phyloP scores from a whole-genome alignment of 2,888 invertebrate genomes.

The Eupsilia transversa region DNA sequence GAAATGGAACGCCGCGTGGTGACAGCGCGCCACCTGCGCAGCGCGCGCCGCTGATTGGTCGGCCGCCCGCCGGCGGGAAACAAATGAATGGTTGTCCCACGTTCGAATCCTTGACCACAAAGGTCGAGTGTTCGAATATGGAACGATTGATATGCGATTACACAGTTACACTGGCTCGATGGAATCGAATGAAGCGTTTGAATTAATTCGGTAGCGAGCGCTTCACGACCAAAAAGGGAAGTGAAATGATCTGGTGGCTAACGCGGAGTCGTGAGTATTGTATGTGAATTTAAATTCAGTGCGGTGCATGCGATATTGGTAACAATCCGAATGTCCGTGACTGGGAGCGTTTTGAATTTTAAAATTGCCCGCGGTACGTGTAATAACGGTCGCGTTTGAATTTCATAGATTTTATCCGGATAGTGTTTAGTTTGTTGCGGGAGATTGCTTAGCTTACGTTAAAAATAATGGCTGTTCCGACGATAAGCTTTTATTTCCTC shows the following conservation, averaged over 20 bases:
- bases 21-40: slow-evolving; percentile 85
- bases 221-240: slow-evolving; percentile 71
- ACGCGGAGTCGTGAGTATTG: slow-evolving; percentile 69
- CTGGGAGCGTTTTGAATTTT: slow-evolving; percentile 82
- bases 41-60: slow-evolving; percentile 73
- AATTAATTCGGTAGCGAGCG: slow-evolving; percentile 75
- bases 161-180: slow-evolving; percentile 71
- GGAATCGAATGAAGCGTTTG: slow-evolving; percentile 77
- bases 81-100: slow-evolving; percentile 78
- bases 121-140: slow-evolving; percentile 81
- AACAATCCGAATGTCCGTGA: slow-evolving; percentile 80
- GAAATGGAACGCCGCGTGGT: slow-evolving; percentile 85
- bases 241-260: slow-evolving; percentile 71
- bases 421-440: slow-evolving; percentile 60
- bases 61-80: slow-evolving; percentile 74
- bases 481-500: slow-evolving; percentile 47
- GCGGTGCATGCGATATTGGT: slow-evolving; percentile 82
- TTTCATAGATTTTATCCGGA: slow-evolving; percentile 74
- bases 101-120: slow-evolving; percentile 79
- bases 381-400: slow-evolving; percentile 72
- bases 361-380: slow-evolving; percentile 74
- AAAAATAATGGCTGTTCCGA: slow-evolving; percentile 38
- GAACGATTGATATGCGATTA: slow-evolving; percentile 81
- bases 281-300: slow-evolving; percentile 82
- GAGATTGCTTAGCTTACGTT: slow-evolving; percentile 49